phyloP scores from a whole-genome alignment of 2,797 vertebrate species.

The Alectoris magna region DNA sequence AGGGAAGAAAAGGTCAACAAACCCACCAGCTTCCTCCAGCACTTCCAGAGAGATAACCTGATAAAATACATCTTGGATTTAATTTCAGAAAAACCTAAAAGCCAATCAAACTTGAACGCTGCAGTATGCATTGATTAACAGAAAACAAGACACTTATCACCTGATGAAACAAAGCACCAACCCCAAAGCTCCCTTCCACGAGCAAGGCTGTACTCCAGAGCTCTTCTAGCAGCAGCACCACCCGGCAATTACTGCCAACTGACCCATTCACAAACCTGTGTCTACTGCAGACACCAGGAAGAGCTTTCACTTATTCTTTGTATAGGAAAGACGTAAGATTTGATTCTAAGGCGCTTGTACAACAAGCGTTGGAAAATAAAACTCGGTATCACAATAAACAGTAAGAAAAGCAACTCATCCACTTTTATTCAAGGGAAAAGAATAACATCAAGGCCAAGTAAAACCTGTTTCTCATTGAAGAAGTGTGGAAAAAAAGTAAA shows the following conservation, averaged over 20 bases:
- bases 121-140: neutral
- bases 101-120: neutral
- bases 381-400: neutral
- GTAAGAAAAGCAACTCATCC: neutral
- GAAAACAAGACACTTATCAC: neutral
- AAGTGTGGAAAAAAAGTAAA: neutral
- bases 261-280: neutral
- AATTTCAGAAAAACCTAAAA: fast-evolving
- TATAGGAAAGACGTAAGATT: fast-evolving
- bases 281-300: neutral
- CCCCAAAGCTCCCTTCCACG: neutral
- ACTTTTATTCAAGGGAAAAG: neutral
- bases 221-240: neutral
- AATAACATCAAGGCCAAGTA: neutral
- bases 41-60: neutral
- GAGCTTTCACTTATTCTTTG: neutral
- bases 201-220: neutral
- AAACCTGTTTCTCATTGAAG: neutral
- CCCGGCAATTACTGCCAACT: neutral
- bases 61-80: neutral
- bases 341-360: neutral
- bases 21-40: neutral
- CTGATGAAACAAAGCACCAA: neutral
- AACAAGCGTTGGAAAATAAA: neutral
- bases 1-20: neutral